Base-by-base conservation (phyloP, 2,797 vertebrate species). In the Microcaecilia unicolor region DNA sequence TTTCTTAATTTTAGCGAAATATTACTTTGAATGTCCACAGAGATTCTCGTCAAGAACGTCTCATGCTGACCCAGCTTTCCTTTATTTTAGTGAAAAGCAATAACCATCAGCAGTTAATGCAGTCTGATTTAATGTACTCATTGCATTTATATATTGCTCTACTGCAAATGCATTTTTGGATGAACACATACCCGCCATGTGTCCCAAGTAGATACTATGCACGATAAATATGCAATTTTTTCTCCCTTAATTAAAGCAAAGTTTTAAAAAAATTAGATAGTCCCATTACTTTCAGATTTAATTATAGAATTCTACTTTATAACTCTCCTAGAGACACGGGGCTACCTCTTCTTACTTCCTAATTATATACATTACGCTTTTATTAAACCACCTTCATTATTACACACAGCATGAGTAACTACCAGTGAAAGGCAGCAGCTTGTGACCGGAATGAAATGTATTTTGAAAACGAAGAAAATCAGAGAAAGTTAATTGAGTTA, bases 361-460 rank as follows among this genome's bases (percentile, higher is more conserved):
- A 63, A 70, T 70, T 72, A 80, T 61, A 64, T 70, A 58, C 32
- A 65, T 55, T 43, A 66, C 47, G 62, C 48, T 43, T 58, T 48
- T 59, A 61, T 43, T 40, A 57, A 58, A 70, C 32, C 36, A 56
- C 52, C 44, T 61, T 75, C 52, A 62, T 80, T 73, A 76, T 73
- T 57, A 51, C 19, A 56, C 55, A 36, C 61, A 70, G 62, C 34
- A 16, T 54, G 53, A 47, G 49, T 44, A 28, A 26, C 32, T 56
- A 34, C 49, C 46, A 62, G 42, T 51, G 40, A 65, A 34, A 67
- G 58, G 37, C 31, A 12, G 14, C 37, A 10, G 47, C 64, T 67
- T 67, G 48, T 48, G 37, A 45, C n/a, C 57, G 67, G 39, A 58
- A 56, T 22, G 62, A 53, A 55, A 44, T 29, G 30, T 30, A 35